These are phyloP conservation scores for Helicoverpa assulta DNA, from an alignment of 2,888 invertebrate genomes.

Conservation along the genomic window DNA sequence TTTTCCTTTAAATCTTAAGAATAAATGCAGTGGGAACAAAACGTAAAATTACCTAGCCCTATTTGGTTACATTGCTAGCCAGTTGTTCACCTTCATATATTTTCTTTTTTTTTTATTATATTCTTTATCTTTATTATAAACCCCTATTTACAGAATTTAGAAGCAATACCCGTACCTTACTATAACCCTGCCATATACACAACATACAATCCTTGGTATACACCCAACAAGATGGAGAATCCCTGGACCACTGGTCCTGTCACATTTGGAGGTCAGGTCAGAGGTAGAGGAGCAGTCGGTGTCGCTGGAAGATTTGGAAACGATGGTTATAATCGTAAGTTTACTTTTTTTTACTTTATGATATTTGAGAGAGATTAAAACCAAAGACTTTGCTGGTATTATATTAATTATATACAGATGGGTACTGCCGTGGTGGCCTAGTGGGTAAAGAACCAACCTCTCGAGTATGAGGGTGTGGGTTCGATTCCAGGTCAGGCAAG, in stretches of 20 bases:
- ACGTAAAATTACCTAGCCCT: no score
- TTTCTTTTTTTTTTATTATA: no score
- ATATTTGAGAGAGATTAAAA: no score
- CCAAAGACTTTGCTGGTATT: no score
- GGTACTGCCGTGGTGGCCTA: no score
- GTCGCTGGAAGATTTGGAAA: conserved; percentile 21
- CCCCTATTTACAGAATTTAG: conserved; percentile 17
- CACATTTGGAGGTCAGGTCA: conserved; percentile 24
- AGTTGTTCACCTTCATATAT: no score
- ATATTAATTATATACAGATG: no score
- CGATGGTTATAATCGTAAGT: conserved; percentile 33
- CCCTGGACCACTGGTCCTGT: conserved; percentile 7
- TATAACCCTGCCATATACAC: background rate
- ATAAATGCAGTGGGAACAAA: no score
- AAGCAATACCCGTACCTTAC: background rate
- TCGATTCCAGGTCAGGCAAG: no score
- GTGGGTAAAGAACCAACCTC: no score
- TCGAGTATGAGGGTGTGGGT: no score
- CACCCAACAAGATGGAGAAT: background rate
- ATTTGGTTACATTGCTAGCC: no score
- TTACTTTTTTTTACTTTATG: background rate
- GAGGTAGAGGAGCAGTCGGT: conserved; percentile 17
- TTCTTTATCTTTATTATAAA: background rate
- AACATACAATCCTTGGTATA: conserved; percentile 21
- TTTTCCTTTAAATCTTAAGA: background rate